These are phyloP conservation scores for Plebejus melissa DNA, from an alignment of 2,888 invertebrate species.

Conservation along the genomic window DNA sequence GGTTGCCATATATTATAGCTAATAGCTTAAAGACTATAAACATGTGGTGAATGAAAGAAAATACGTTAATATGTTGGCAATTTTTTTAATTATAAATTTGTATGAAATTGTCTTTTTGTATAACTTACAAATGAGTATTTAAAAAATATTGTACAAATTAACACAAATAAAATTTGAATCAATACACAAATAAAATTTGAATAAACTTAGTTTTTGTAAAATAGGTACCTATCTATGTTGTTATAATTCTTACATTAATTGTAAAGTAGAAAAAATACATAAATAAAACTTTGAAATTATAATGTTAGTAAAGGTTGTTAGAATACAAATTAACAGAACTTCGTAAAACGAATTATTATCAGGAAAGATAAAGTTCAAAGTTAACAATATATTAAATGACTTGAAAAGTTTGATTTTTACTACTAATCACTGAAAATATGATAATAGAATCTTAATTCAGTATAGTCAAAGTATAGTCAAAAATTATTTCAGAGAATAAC, in stretches of 20 bases:
- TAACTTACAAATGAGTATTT: neutral
- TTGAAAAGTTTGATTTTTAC: neutral
- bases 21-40: neutral
- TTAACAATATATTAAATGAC: neutral
- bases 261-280: too few species aligned
- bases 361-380: too few species aligned
- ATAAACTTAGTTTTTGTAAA: neutral
- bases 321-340: too few species aligned
- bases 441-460: too few species aligned
- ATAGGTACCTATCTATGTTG: too few species aligned
- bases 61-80: neutral
- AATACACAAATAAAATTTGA: neutral
- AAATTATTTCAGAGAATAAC: neutral
- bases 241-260: too few species aligned
- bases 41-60: neutral
- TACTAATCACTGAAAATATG: too few species aligned
- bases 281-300: too few species aligned
- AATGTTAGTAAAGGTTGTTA: too few species aligned
- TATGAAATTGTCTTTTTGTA: neutral
- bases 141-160: neutral
- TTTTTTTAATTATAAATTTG: neutral
- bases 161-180: neutral
- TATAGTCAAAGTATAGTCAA: too few species aligned
- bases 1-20: too few species aligned
- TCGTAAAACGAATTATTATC: too few species aligned